Base-by-base conservation (phyloP, 2,888 invertebrate genomes). In the Brenthis daphne region DNA sequence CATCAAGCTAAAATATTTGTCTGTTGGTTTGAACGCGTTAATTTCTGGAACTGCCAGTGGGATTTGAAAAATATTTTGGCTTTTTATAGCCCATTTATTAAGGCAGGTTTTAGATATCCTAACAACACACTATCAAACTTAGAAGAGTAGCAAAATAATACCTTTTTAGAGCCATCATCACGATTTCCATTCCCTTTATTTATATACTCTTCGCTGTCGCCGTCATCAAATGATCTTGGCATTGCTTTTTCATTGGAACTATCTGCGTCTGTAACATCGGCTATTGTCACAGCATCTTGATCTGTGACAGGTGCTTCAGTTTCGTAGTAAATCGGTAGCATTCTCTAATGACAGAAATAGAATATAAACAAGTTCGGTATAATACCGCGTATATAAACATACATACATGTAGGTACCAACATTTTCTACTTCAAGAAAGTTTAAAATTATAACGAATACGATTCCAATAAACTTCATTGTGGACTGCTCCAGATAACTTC, bases 391-490 rank as follows among this genome's bases (percentile, higher is more conserved):
- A 24, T 12, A 33, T 8, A 33, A 58, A 54, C 47, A 37, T 56
- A 64, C 50, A 64, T 66, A 43, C 37, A 43, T 43, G 8, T 20
- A 20, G 20, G 20, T 11, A 68, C 73, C 51, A 47, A 73, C 73
- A 63, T 71, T 71, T 63, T 73, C 68, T 13, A 55, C 66, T 24
- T 50, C 50, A 50, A 63, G 68, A 54, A 67, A n/a, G 57, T 71
- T 58, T 11, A 47, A 60, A 65, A 68, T 65, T 68, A 72, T 64
- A 14, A 51, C 70, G 55, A 85, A 65, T 50, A 81, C 65, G 69
- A 86, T 74, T 67, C 78, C 78, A 56, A 76, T 73, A 56, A 75
- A 72, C 79, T 73, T 79, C 89, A 90, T 90, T 78, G 78, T 80
- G 69, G 73, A 76, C 76, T 72, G 75, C 57, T 71, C 70, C 66